phyloP scores from a whole-genome alignment of 2,113 vertebrate species.

The Lichenostomus cassidix region DNA sequence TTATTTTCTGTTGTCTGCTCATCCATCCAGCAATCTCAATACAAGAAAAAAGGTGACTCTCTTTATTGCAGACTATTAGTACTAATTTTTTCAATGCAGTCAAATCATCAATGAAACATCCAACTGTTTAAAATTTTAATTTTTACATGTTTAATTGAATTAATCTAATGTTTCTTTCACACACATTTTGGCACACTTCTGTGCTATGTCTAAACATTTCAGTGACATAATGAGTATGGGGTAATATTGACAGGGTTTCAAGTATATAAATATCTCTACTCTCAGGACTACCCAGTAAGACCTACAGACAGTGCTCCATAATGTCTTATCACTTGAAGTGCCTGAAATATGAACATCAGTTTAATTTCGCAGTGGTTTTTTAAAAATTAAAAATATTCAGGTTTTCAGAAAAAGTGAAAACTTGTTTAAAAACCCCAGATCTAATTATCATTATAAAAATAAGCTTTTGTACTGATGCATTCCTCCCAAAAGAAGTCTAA shows the following conservation, averaged over 20 bases:
- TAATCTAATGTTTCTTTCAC: not conserved
- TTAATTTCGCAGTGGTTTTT: not conserved
- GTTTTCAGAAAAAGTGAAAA: not conserved
- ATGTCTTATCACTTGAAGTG: not conserved
- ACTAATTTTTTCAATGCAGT: not conserved
- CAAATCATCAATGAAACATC: not conserved
- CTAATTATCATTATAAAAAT: not conserved
- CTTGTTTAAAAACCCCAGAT: fast-evolving
- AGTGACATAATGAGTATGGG: not conserved
- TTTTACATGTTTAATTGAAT: not conserved
- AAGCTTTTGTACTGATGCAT: not conserved
- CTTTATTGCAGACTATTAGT: not conserved
- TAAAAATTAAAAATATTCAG: not conserved
- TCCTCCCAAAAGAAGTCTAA: not conserved
- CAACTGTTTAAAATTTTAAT: not conserved
- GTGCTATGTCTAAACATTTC: not conserved
- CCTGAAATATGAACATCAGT: not conserved
- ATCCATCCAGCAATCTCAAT: not conserved
- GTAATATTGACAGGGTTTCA: not conserved
- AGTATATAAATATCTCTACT: not conserved
- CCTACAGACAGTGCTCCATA: not conserved
- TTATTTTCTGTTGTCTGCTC: not conserved
- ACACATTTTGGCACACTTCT: not conserved
- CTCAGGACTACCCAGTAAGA: not conserved
- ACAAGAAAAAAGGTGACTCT: not conserved